phyloP scores from a whole-genome alignment of 2,113 vertebrate species.

The Ceuthmochares aereus region DNA sequence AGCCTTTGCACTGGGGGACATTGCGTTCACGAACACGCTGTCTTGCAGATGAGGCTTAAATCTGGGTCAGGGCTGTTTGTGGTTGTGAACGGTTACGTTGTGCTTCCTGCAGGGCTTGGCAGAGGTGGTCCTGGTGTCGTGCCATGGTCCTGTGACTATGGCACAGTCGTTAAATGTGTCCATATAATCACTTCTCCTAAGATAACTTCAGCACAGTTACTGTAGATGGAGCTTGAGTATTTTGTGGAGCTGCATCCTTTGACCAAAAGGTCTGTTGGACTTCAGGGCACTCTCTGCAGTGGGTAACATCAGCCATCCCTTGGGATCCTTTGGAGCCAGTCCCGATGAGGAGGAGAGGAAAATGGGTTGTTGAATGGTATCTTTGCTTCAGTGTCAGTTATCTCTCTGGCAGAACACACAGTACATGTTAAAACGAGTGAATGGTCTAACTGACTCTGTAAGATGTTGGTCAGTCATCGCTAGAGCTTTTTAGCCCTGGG shows the following conservation, averaged over 20 bases:
- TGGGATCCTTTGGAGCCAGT: neutral
- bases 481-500: neutral
- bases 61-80: neutral
- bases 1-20: neutral
- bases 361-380: neutral
- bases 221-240: neutral
- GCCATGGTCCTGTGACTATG: fast-evolving
- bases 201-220: neutral
- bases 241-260: neutral
- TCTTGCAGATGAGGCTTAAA: neutral
- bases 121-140: neutral
- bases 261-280: neutral
- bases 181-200: neutral
- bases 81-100: neutral
- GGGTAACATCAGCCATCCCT: neutral
- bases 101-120: neutral
- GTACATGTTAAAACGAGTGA: neutral
- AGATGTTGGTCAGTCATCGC: neutral
- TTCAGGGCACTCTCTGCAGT: neutral
- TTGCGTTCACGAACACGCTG: neutral
- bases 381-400: neutral
- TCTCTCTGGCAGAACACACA: neutral
- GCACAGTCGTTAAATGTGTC: neutral
- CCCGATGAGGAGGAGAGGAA: neutral
- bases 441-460: neutral